Percentiles rank a stretch among this genome's conserved stretches.
Evolutionary conservation across 2,113 vertebrate genomes (phyloP).

Genomic region (Cavia aperea): DNA sequence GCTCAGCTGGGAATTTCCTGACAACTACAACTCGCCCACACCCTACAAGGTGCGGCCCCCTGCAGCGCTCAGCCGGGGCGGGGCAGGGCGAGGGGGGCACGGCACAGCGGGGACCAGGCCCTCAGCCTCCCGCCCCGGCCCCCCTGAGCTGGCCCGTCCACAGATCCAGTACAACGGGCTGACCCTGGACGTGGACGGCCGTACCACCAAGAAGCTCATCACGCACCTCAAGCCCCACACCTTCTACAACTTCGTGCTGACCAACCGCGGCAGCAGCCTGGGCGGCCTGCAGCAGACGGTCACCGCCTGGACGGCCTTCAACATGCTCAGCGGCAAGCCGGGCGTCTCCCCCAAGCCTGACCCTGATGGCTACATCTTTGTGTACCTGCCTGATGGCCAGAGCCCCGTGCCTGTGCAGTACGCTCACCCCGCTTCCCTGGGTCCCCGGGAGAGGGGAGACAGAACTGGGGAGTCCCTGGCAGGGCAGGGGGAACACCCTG

Average conservation of each 20-base stretch:
- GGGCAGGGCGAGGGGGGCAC: no score
- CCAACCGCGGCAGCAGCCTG: slow-evolving; percentile 85
- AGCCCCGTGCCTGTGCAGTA: slow-evolving; percentile 87
- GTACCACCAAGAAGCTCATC: slow-evolving; percentile 87
- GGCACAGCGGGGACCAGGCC: accelerated
- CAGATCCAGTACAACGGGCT: slow-evolving; percentile 94
- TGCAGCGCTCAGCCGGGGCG: no score
- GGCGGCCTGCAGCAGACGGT: slow-evolving; percentile 89
- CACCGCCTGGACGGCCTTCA: slow-evolving; percentile 85
- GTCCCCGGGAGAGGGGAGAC: neutral
- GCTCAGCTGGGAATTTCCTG: slow-evolving; percentile 93
- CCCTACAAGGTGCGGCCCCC: slow-evolving; percentile 82
- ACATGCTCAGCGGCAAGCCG: slow-evolving; percentile 85
- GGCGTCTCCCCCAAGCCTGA: slow-evolving; percentile 85
- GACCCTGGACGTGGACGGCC: slow-evolving; percentile 89
- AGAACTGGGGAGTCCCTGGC: neutral
- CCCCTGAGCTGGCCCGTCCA: accelerated
- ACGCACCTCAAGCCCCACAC: slow-evolving; percentile 87
- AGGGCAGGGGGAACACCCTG: neutral
- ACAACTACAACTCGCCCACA: slow-evolving; percentile 84
- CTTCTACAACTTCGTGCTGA: slow-evolving; percentile 91
- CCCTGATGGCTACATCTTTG: slow-evolving; percentile 82
- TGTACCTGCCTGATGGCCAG: slow-evolving; percentile 85
- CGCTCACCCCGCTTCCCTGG: slow-evolving; percentile 27
- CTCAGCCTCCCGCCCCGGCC: neutral